Percentiles rank a stretch among this genome's conserved stretches.
Conservation (phyloP, 2,113 vertebrate species). For the Prolemur simus region DNA sequence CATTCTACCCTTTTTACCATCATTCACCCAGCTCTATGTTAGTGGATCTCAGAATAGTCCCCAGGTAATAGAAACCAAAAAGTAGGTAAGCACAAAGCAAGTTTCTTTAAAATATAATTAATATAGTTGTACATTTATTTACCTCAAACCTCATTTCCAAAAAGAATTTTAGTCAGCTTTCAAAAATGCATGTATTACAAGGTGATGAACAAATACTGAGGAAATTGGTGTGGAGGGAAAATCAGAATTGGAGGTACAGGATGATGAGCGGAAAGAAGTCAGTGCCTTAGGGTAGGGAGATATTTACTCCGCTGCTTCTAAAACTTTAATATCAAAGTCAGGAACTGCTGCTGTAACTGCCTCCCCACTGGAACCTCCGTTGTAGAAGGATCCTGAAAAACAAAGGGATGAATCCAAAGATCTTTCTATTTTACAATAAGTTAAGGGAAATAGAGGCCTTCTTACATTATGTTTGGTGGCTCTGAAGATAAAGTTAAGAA, state of each 20-base stretch:
- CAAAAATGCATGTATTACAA: not conserved
- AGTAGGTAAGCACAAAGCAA: not conserved
- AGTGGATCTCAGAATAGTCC: not conserved
- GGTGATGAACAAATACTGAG: not conserved
- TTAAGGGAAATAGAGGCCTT: not conserved
- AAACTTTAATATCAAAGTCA: not conserved
- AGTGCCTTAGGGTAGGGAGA: not conserved
- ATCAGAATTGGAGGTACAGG: not conserved
- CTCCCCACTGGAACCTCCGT: not conserved
- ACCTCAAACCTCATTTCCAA: not conserved
- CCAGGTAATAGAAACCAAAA: not conserved
- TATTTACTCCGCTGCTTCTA: not conserved
- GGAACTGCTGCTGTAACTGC: not conserved
- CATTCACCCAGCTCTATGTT: not conserved
- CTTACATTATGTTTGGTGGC: not conserved
- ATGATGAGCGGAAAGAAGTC: not conserved
- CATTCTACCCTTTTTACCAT: not conserved
- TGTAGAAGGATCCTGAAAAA: not conserved
- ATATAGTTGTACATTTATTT: not conserved
- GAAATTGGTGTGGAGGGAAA: not conserved
- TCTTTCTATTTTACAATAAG: not conserved
- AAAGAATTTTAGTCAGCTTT: not conserved
- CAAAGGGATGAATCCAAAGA: not conserved
- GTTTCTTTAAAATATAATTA: not conserved
- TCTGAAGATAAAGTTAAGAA: not conserved